Evolutionary conservation across 2,797 vertebrate species (phyloP).

Genomic region (Chiloscyllium punctatum): DNA sequence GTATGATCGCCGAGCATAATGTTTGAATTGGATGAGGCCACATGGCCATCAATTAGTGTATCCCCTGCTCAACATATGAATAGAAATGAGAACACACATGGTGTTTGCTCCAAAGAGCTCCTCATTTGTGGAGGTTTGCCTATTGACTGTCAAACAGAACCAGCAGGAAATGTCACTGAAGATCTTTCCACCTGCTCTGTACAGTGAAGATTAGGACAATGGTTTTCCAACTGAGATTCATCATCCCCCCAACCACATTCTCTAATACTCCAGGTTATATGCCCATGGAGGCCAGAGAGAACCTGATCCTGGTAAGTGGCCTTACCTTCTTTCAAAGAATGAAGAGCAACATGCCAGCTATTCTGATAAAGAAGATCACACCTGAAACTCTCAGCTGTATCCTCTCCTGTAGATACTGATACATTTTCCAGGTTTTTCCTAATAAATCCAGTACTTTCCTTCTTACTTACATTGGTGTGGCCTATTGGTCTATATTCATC

Average conservation of each 20-base stretch:
- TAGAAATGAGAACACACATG: neutral
- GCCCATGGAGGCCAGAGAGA: neutral
- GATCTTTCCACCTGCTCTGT: neutral
- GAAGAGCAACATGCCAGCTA: neutral
- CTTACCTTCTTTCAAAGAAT: neutral
- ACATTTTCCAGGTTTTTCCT: neutral
- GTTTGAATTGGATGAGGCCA: neutral
- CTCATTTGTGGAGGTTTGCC: neutral
- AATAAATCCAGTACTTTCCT: neutral
- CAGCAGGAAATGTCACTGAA: neutral
- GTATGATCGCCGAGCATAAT: too few relatives aligned
- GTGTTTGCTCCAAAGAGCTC: neutral
- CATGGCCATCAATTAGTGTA: neutral
- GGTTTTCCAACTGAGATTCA: neutral
- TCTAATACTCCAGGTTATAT: neutral
- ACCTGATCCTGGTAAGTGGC: neutral
- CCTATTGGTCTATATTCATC: neutral
- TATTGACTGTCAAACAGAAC: neutral
- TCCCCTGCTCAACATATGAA: neutral
- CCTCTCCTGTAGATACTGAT: neutral
- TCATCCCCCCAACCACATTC: neutral
- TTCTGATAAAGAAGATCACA: neutral
- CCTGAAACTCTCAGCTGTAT: too few relatives aligned
- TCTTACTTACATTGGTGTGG: neutral
- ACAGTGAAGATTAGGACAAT: neutral